Evolutionary conservation across 2,888 invertebrate genomes (phyloP).

Genomic region (Lymantria monacha): DNA sequence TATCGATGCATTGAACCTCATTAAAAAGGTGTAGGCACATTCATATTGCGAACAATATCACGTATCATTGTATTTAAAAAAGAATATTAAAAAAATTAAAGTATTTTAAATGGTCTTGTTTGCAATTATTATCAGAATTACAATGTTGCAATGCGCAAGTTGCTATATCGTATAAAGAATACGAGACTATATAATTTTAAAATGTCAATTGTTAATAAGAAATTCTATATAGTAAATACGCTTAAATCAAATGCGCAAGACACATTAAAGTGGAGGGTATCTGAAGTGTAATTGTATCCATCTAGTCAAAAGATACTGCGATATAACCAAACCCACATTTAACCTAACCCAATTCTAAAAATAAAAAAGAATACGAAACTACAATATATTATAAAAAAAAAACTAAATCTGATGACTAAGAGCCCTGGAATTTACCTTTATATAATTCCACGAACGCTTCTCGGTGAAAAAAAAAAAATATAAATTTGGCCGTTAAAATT

Average conservation of each 20-base stretch:
- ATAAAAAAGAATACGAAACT: constrained; percentile 2
- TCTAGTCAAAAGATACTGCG: too few species aligned
- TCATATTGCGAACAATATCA: too few species aligned
- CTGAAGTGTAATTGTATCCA: too few species aligned
- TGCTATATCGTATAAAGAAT: too few species aligned
- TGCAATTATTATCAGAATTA: too few species aligned
- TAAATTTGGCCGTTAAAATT: constrained; percentile 11
- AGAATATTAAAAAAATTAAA: too few species aligned
- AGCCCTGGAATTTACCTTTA: constrained; percentile 23
- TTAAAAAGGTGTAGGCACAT: background rate
- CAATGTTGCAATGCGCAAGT: too few species aligned
- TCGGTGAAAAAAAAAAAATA: constrained; percentile 1
- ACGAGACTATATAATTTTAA: background rate
- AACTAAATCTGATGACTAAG: constrained; percentile 38
- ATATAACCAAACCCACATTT: too few species aligned
- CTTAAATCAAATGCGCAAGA: too few species aligned
- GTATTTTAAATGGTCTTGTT: too few species aligned
- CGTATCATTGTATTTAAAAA: too few species aligned
- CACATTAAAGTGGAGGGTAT: too few species aligned
- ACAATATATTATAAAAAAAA: constrained; percentile 24
- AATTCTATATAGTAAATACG: background rate
- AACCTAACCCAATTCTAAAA: background rate
- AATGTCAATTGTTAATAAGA: constrained; percentile 9
- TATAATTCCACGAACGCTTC: background rate
- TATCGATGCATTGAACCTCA: constrained; percentile 3